phyloP scores from a whole-genome alignment of 2,888 invertebrate species.

The Laothoe populi region DNA sequence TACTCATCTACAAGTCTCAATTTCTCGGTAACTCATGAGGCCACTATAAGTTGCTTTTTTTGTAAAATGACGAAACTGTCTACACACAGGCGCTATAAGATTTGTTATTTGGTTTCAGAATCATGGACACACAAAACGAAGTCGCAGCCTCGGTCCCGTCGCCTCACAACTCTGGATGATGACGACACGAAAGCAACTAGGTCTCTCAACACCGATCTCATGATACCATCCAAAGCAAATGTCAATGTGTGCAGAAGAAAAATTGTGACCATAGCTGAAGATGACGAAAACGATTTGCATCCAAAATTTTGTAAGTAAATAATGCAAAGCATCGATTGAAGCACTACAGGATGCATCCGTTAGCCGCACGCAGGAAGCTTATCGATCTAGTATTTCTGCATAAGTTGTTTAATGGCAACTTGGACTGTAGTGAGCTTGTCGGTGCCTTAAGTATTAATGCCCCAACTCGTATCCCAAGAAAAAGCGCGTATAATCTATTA shows the following conservation, averaged over 20 bases:
- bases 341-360: too few species aligned
- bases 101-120: conserved; percentile 44
- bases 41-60: too few species aligned
- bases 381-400: too few species aligned
- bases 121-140: conserved; percentile 58
- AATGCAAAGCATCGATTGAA: too few species aligned
- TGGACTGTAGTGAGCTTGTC: too few species aligned
- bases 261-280: conserved; percentile 70
- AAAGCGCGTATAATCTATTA: too few species aligned
- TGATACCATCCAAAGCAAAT: conserved; percentile 44
- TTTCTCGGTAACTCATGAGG: too few species aligned
- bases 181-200: conserved; percentile 49
- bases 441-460: too few species aligned
- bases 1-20: too few species aligned
- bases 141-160: conserved; percentile 62
- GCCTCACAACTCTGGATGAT: conserved; percentile 62
- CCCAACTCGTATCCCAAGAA: too few species aligned
- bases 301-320: conserved; percentile 65
- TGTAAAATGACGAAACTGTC: neutral
- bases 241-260: conserved; percentile 59
- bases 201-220: conserved; percentile 53
- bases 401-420: too few species aligned
- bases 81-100: neutral
- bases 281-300: conserved; percentile 59
- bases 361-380: too few species aligned